Conservation (phyloP, 2,113 vertebrate genomes). For the Dolichotis patagonum region DNA sequence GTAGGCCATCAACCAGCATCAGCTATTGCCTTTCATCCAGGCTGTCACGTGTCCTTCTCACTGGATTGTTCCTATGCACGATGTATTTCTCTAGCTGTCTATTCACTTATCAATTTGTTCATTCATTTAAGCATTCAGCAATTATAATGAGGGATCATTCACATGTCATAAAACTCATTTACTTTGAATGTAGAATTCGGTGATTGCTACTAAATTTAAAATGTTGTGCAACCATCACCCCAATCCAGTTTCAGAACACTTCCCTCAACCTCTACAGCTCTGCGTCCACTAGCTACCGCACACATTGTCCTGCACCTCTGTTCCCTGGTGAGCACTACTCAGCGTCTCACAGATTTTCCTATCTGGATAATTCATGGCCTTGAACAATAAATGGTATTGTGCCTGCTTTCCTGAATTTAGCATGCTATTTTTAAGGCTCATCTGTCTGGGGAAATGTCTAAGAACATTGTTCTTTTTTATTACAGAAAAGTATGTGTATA, state of each 20-base stretch:
- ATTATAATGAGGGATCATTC: neutral
- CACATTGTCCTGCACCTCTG: accelerated
- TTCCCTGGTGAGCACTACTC: neutral
- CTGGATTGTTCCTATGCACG: neutral
- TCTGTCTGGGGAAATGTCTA: neutral
- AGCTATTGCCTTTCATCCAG: neutral
- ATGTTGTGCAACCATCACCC: neutral
- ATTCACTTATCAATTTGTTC: neutral
- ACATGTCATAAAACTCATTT: neutral
- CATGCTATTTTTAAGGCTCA: neutral
- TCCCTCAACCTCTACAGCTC: neutral
- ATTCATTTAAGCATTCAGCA: neutral
- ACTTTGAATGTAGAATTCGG: neutral
- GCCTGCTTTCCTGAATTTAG: neutral
- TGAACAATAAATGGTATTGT: neutral
- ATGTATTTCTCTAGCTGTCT: neutral
- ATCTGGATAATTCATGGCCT: neutral
- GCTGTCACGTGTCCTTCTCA: neutral
- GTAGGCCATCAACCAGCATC: neutral
- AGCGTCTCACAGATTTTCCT: neutral
- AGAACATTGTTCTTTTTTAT: neutral
- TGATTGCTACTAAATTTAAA: neutral
- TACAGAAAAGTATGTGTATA: neutral
- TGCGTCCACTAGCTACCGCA: neutral
- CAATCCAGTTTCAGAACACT: neutral